Percentiles rank a stretch among this genome's conserved stretches.
Evolutionary conservation across 1,140 invertebrate species (phyloP).

Genomic region (Sipha flava): DNA sequence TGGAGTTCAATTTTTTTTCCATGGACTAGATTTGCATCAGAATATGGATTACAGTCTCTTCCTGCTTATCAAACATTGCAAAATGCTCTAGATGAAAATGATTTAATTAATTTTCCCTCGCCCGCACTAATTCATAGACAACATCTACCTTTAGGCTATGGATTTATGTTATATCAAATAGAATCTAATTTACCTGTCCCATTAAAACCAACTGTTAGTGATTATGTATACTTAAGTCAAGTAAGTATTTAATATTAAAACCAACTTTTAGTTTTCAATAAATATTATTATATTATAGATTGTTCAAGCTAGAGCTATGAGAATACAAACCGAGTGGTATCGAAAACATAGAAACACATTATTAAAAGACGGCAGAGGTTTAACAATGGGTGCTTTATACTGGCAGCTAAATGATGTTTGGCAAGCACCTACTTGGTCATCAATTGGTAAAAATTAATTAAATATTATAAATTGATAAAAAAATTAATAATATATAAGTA

Average conservation of each 20-base stretch:
- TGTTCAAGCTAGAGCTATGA: slow-evolving; percentile 78
- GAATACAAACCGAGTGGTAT: slow-evolving; percentile 82
- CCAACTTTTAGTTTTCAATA: not conserved
- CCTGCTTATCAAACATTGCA: slow-evolving; percentile 59
- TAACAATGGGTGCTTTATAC: slow-evolving; percentile 92
- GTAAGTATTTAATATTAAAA: slow-evolving; percentile 42
- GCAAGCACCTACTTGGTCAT: slow-evolving; percentile 93
- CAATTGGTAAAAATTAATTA: slow-evolving; percentile 56
- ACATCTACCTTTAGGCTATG: slow-evolving; percentile 66
- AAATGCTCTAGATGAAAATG: slow-evolving; percentile 49
- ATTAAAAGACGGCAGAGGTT: slow-evolving; percentile 56
- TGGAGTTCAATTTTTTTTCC: slow-evolving; percentile 74
- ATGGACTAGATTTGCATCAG: slow-evolving; percentile 77
- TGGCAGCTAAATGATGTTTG: slow-evolving; percentile 99
- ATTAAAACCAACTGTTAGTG: slow-evolving; percentile 42
- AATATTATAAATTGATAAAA: not conserved
- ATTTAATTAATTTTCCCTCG: slow-evolving; percentile 54
- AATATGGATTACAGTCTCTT: slow-evolving; percentile 90
- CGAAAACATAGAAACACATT: slow-evolving; percentile 54
- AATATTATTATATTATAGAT: slow-evolving; percentile 48
- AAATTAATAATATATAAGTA: too few relatives aligned
- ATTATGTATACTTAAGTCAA: slow-evolving; percentile 67
- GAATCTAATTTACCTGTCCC: slow-evolving; percentile 48
- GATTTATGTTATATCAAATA: slow-evolving; percentile 53
- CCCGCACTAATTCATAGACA: slow-evolving; percentile 65